phyloP scores from a whole-genome alignment of 2,888 invertebrate species.

The Drosophila lacicola region DNA sequence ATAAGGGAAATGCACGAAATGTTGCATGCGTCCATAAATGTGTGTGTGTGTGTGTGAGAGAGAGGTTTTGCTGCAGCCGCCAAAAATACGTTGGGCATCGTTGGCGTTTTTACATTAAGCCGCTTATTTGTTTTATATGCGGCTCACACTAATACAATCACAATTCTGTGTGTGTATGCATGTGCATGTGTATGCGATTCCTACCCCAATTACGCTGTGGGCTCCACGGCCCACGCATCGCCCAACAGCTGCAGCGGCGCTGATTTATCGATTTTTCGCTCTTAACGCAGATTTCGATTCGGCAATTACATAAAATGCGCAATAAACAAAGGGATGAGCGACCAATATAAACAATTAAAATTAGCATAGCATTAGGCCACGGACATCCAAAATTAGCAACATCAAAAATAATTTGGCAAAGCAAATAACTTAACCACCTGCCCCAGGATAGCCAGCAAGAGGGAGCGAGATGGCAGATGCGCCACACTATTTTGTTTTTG shows the following conservation, averaged over 20 bases:
- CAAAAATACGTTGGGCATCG: constrained; percentile 49
- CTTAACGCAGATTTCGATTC: constrained; percentile 26
- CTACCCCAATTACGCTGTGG: constrained; percentile 73
- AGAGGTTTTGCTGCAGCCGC: constrained; percentile 35
- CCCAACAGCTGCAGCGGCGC: constrained; percentile 73
- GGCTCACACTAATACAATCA: constrained; percentile 32
- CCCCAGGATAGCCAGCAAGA: constrained; percentile 7
- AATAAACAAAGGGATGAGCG: constrained; percentile 3
- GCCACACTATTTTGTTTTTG: constrained; percentile 4
- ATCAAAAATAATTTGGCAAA: constrained; percentile 21
- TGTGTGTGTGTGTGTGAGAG: constrained; percentile 2
- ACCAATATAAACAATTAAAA: constrained; percentile 28
- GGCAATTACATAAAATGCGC: constrained; percentile 64
- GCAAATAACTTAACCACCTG: constrained; percentile 51
- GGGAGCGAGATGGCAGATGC: not conserved
- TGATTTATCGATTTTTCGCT: constrained; percentile 77
- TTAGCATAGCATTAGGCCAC: constrained; percentile 45
- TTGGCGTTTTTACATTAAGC: constrained; percentile 48
- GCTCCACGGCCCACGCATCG: constrained; percentile 64
- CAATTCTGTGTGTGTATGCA: constrained; percentile 2
- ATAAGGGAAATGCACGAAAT: constrained; percentile 50
- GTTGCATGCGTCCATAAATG: constrained; percentile 11
- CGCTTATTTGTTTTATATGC: constrained; percentile 73
- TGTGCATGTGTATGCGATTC: constrained; percentile 40
- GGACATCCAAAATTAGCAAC: constrained; percentile 49